Conservation (phyloP, 53 echinoderm and acorn worm species). For the Apostichopus leukothele region DNA sequence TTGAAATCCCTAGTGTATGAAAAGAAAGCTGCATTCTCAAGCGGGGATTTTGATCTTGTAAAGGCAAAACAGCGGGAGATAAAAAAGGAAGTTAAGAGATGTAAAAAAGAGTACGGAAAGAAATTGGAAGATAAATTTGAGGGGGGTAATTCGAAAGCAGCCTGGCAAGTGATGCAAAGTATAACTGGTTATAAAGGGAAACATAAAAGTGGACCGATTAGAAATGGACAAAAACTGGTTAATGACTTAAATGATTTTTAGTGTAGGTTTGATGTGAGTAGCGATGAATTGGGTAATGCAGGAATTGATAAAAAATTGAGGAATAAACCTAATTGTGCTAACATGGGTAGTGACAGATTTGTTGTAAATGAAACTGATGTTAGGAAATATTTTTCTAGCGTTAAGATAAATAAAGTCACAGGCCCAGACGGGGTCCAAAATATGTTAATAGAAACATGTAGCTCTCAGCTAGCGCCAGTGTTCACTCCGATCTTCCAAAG, state of each 20-base stretch:
- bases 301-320: constrained; percentile 2
- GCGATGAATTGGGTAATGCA: neutral
- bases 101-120: constrained; percentile 11
- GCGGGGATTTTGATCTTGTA: too few relatives aligned
- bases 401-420: constrained; percentile 3
- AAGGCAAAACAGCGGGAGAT: too few relatives aligned
- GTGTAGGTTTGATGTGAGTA: constrained; percentile 16
- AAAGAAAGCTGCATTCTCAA: too few relatives aligned
- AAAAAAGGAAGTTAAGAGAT: neutral
- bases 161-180: constrained; percentile 19
- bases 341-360: neutral
- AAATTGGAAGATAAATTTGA: constrained; percentile 19
- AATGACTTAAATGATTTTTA: neutral
- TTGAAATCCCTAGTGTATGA: too few relatives aligned
- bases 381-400: neutral
- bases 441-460: constrained; percentile 33
- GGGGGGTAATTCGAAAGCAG: neutral
- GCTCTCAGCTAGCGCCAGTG: constrained; percentile 13
- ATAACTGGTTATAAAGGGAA: constrained; percentile 13
- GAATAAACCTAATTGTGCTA: neutral
- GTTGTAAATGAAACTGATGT: constrained; percentile 14
- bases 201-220: neutral
- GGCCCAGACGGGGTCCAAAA: constrained; percentile 3
- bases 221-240: constrained; percentile 8
- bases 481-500: constrained; percentile 31